A percentile compares a stretch with the other conserved stretches of the same genome.
Conservation (phyloP, 1,140 invertebrate species). For the Neodiprion lecontei region DNA sequence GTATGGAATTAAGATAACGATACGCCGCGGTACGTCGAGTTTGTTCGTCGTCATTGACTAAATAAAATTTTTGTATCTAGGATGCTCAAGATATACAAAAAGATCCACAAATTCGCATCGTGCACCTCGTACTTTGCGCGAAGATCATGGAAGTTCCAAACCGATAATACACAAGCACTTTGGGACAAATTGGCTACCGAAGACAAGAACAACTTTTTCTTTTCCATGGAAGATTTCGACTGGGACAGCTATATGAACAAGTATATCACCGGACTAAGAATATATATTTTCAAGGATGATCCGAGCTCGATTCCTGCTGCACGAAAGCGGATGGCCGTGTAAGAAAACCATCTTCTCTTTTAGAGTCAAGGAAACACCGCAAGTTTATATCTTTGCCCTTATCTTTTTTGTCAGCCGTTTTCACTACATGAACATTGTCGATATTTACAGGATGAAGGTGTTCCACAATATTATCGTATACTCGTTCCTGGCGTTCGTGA, state of each 20-base stretch:
- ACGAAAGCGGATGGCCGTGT: slow-evolving; percentile 53
- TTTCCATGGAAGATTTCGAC: slow-evolving; percentile 61
- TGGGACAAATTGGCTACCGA: slow-evolving; percentile 57
- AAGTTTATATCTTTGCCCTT: neutral
- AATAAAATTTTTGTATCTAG: slow-evolving; percentile 45
- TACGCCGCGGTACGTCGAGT: neutral
- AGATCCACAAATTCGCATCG: slow-evolving; percentile 64
- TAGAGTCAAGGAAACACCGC: neutral
- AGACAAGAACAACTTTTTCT: slow-evolving; percentile 63
- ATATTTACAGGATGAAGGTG: slow-evolving; percentile 34
- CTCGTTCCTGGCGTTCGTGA: slow-evolving; percentile 22
- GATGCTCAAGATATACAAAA: slow-evolving; percentile 66
- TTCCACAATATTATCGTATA: slow-evolving; percentile 40
- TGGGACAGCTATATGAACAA: slow-evolving; percentile 62
- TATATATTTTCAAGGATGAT: slow-evolving; percentile 64
- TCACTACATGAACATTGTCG: neutral
- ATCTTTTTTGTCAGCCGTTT: neutral
- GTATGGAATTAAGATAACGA: slow-evolving; percentile 19
- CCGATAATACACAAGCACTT: slow-evolving; percentile 61
- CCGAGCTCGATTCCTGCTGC: slow-evolving; percentile 55
- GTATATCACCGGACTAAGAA: slow-evolving; percentile 60
- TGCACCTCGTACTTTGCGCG: slow-evolving; percentile 68
- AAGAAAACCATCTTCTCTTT: slow-evolving; percentile 14
- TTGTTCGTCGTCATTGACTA: neutral
- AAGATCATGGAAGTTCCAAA: slow-evolving; percentile 66